These are phyloP conservation scores for Coelinius sp. DNA, from an alignment of 2,888 invertebrate species.

Conservation along the genomic window DNA sequence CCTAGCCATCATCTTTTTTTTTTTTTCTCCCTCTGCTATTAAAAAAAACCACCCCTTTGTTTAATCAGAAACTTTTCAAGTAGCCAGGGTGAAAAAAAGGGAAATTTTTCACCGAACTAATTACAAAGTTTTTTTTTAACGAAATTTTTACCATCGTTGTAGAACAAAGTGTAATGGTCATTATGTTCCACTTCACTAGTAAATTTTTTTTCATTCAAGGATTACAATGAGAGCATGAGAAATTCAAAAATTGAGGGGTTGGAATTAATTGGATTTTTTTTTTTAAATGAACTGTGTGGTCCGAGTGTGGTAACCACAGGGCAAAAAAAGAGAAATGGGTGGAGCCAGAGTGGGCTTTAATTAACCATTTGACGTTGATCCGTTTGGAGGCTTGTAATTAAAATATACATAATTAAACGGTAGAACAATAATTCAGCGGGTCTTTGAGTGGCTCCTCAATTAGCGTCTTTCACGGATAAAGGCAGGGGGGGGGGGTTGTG, in stretches of 20 bases:
- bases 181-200: slow-evolving; percentile 19
- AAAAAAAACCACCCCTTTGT: slow-evolving; percentile 38
- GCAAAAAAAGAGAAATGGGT: slow-evolving; percentile 20
- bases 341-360: slow-evolving; percentile 36
- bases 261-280: background rate
- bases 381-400: slow-evolving; percentile 48
- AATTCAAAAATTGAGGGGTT: background rate
- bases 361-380: slow-evolving; percentile 39
- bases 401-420: slow-evolving; percentile 46
- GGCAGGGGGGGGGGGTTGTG: background rate
- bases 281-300: background rate
- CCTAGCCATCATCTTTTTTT: slow-evolving; percentile 5
- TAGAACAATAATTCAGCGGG: slow-evolving; percentile 51
- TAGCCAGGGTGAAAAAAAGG: background rate
- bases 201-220: slow-evolving; percentile 9
- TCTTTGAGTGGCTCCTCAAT: slow-evolving; percentile 49
- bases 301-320: background rate
- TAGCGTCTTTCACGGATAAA: slow-evolving; percentile 50
- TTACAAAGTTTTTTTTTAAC: slow-evolving; percentile 25
- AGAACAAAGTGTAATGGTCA: slow-evolving; percentile 20
- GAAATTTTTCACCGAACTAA: background rate
- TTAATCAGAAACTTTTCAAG: slow-evolving; percentile 32
- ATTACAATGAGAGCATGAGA: background rate
- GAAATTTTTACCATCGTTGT: slow-evolving; percentile 7
- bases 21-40: slow-evolving; percentile 34